phyloP scores from a whole-genome alignment of 2,888 invertebrate species.

The Galerucella calmariensis region DNA sequence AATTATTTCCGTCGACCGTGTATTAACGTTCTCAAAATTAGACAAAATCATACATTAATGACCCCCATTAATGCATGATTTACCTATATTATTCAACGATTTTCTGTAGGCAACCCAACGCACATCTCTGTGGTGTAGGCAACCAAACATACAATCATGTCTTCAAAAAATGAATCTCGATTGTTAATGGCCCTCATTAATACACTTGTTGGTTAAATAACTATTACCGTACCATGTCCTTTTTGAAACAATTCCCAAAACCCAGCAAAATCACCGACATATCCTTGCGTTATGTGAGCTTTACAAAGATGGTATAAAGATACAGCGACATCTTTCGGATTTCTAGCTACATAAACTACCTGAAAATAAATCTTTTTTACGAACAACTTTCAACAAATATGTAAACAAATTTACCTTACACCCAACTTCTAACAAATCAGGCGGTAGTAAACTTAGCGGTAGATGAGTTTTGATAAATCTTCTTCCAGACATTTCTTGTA shows the following conservation, averaged over 20 bases:
- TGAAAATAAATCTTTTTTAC: conserved; percentile 56
- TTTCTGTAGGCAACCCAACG: too few species aligned
- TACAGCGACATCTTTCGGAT: conserved; percentile 87
- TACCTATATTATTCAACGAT: too few species aligned
- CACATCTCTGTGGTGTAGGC: too few species aligned
- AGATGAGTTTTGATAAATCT: conserved; percentile 81
- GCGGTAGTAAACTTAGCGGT: conserved; percentile 79
- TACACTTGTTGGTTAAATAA: too few species aligned
- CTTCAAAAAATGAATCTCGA: too few species aligned
- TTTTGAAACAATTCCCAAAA: conserved; percentile 79
- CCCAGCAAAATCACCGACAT: conserved; percentile 73
- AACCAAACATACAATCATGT: too few species aligned
- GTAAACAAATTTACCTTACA: conserved; percentile 63
- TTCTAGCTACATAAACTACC: conserved; percentile 85
- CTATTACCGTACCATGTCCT: conserved; percentile 74
- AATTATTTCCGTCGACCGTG: too few species aligned
- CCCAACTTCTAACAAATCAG: conserved; percentile 68
- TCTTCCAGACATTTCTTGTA: conserved; percentile 65
- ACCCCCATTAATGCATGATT: too few species aligned
- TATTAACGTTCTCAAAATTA: too few species aligned
- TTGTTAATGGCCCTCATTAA: too few species aligned
- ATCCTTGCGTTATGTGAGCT: conserved; percentile 76
- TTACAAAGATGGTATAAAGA: conserved; percentile 85
- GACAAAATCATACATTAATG: too few species aligned
- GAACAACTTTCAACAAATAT: background rate